Percentiles rank a stretch among this genome's conserved stretches.
These are phyloP conservation scores for Heliothis peltigera DNA, from an alignment of 2,888 invertebrate genomes.

Conservation along the genomic window DNA sequence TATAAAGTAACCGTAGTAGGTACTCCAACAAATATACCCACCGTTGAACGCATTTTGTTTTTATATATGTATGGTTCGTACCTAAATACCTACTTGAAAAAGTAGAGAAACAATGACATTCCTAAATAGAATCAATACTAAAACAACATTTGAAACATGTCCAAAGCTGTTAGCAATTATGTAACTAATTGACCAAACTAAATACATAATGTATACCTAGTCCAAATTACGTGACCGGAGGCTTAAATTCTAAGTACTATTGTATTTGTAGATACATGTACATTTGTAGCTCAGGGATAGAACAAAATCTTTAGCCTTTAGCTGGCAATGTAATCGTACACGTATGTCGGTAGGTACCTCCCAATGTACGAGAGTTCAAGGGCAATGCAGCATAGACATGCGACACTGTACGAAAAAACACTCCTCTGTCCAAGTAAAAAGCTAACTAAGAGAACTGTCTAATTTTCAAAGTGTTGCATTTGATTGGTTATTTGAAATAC, in stretches of 20 bases:
- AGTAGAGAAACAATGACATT: too few relatives aligned
- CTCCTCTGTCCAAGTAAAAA: slow-evolving; percentile 8
- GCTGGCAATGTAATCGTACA: slow-evolving; percentile 34
- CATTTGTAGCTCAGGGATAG: slow-evolving; percentile 13
- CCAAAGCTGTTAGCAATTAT: slow-evolving; percentile 8
- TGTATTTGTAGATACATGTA: too few relatives aligned
- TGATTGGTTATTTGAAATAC: neutral
- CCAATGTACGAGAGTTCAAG: slow-evolving; percentile 51
- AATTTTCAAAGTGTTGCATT: slow-evolving; percentile 2
- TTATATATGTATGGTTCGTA: too few relatives aligned
- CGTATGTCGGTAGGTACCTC: slow-evolving; percentile 24
- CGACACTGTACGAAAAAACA: slow-evolving; percentile 38
- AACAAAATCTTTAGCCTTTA: slow-evolving; percentile 27
- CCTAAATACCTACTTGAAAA: too few relatives aligned
- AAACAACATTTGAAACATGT: slow-evolving; percentile 17
- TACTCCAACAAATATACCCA: too few relatives aligned
- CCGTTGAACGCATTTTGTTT: too few relatives aligned
- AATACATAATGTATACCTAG: slow-evolving; percentile 9
- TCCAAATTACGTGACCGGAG: slow-evolving; percentile 32
- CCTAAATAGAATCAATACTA: slow-evolving; percentile 8
- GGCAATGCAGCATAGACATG: slow-evolving; percentile 57
- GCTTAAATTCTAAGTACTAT: slow-evolving; percentile 28
- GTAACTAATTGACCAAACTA: slow-evolving; percentile 31
- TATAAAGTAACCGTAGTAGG: too few relatives aligned
- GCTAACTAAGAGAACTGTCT: neutral